Conservation (phyloP, 2,888 invertebrate species). For the Meliscaeva auricollis region DNA sequence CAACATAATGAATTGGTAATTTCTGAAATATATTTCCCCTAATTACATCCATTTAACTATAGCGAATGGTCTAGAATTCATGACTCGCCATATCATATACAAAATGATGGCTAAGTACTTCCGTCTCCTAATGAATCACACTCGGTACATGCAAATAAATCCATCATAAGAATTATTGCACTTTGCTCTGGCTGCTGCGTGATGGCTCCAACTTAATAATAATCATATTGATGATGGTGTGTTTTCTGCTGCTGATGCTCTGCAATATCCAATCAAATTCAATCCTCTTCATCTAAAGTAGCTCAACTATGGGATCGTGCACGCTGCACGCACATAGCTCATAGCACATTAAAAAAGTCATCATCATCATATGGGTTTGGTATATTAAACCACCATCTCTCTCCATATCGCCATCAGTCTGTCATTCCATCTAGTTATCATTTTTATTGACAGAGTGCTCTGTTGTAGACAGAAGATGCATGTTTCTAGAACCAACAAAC, state of each 20-base stretch:
- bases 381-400: slow-evolving; percentile 47
- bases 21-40: slow-evolving; percentile 37
- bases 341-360: slow-evolving; percentile 42
- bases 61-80: slow-evolving; percentile 59
- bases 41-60: slow-evolving; percentile 57
- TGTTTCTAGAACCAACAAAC: slow-evolving; percentile 31
- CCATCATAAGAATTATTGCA: slow-evolving; percentile 69
- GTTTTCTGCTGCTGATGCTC: too few relatives aligned
- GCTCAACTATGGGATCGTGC: slow-evolving; percentile 37
- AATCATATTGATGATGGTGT: too few relatives aligned
- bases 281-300: slow-evolving; percentile 51
- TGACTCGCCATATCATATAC: slow-evolving; percentile 26
- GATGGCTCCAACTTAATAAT: slow-evolving; percentile 2
- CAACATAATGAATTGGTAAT: slow-evolving; percentile 47
- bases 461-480: slow-evolving; percentile 64
- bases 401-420: slow-evolving; percentile 58
- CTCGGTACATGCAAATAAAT: slow-evolving; percentile 73
- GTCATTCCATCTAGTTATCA: slow-evolving; percentile 68
- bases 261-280: too few relatives aligned
- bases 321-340: slow-evolving; percentile 32
- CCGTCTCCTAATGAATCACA: slow-evolving; percentile 73
- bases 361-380: slow-evolving; percentile 37
- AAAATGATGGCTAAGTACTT: slow-evolving; percentile 60
- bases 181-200: slow-evolving; percentile 13
- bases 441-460: slow-evolving; percentile 63